Base-by-base conservation (phyloP, 2,888 invertebrate species). In the Orgyia antiqua region DNA sequence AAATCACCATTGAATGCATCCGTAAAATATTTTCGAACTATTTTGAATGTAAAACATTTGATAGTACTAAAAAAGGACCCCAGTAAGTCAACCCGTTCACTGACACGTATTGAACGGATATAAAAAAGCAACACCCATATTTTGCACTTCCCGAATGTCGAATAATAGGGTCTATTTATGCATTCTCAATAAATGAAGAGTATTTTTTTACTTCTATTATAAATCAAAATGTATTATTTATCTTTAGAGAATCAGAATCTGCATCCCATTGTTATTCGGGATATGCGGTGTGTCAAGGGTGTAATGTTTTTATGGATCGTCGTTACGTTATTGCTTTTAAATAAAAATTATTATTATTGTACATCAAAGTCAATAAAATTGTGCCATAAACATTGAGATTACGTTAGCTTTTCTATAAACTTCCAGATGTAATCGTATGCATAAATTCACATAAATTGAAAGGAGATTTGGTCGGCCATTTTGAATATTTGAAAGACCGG, bases 181-280 rank as follows among this genome's bases (percentile, higher is more conserved):
- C 84, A 84, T 83, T 83, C 74, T 75, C 86, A 51, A 84, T 86
- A 80, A 79, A 83, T 80, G 84, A 82, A 83, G 84, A 83, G 84
- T 79, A 73, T 75, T 80, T 83, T 84, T 86, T 84, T 78, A 75
- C 74, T 63, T 73, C 75, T 62, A 80, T 83, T 86, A 86, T 86
- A 84, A 86, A 86, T 86, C 86, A 86, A 82, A 86, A 82, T 80
- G 82, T 82, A 86, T 86, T 86, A 86, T 86, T 86, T 86, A 86
- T 86, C 84, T 86, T 80, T 82, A 74, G 71, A 82, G 77, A 79
- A 78, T 74, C 77, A 53, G 71, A 84, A 86, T 86, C 84, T 86
- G 83, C 84, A 86, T 86, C 84, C 84, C 66, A 83, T 86, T 86
- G 86, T 86, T 74, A 79, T 75, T 78, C 71, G 69, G 73, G 68